Base-by-base conservation (phyloP, 2,888 invertebrate genomes). In the Strigamia transsilvanica region DNA sequence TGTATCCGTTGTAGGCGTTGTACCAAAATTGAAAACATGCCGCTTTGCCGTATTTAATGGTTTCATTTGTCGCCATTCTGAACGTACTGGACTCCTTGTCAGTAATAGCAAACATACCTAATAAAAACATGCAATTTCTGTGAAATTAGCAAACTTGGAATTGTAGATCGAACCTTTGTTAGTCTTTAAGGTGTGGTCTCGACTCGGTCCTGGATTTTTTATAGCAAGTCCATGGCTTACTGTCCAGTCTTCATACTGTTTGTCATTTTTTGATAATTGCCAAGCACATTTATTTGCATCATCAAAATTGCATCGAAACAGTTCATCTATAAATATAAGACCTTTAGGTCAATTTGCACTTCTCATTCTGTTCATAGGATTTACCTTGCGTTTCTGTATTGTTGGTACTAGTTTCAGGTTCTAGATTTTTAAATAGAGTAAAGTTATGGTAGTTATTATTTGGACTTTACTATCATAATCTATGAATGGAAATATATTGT, bases 11-110 rank as follows among this genome's bases (percentile, higher is more conserved):
- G 13, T 23, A 23, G 0, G 73, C 73, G 13, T 73, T 27, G 23
- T 73, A 73, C 73, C 73, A 73, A 32, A 73, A 73, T 73, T 73
- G 73, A 32, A 73, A 73, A 73, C 73, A 73, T 7, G 73, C 32
- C 2, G 15, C 13, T 73, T 73, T 73, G 27, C n/a, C 0, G 0
- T 15, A 23, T 32, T 1, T 73, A 32, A 73, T n/a, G 2, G 73
- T 73, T 32, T 9, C 32, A 27, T 73, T 73, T 32, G 73, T 73
- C 2, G 32, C 4, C n/a, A 73, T 32, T 27, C 73, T 73, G 51
- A n/a, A 51, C 0, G 3, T 18, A 10, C 5, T 18, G 0, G 6
- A 0, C 51, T n/a, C 3, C 7, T 51, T 18, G 4, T 51, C 51
- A 13, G 51, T n/a, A 6, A 51, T 0, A 10, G 51, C 51, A 18